Evolutionary conservation across 2,797 vertebrate genomes (phyloP).

Genomic region (Stomatorhinus walkeri): DNA sequence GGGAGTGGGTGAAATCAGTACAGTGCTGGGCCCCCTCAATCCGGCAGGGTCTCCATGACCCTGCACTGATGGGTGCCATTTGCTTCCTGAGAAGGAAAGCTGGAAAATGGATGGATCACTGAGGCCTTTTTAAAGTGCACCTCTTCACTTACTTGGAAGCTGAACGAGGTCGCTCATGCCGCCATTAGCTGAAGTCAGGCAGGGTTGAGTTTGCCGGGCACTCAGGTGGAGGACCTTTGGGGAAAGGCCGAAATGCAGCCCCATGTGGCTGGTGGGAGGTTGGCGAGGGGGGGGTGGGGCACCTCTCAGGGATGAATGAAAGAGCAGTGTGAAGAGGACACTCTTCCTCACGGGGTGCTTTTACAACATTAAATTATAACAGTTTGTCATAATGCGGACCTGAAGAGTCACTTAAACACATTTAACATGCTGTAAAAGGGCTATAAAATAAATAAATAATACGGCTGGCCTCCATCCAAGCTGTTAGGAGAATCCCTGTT

Average conservation of each 20-base stretch:
- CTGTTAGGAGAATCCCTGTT: neutral
- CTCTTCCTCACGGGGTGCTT: neutral
- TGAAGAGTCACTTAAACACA: neutral
- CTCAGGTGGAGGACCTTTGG: neutral
- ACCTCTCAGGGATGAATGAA: neutral
- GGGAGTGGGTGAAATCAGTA: neutral
- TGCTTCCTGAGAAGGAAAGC: neutral
- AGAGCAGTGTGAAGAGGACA: neutral
- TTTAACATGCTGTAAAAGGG: neutral
- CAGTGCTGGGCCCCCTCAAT: neutral
- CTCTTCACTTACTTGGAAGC: neutral
- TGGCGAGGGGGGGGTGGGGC: neutral
- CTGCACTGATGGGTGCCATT: neutral
- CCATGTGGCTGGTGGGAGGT: neutral
- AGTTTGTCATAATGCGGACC: neutral
- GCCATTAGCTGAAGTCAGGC: neutral
- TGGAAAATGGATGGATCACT: neutral
- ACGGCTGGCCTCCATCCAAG: neutral
- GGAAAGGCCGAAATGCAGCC: neutral
- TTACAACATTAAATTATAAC: neutral
- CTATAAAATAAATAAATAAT: conserved; percentile 2
- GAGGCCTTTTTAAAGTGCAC: neutral
- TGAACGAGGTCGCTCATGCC: neutral
- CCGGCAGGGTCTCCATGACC: neutral
- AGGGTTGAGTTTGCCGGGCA: neutral